These are phyloP conservation scores for Drosophila eugracilis DNA, from an alignment of 1,140 invertebrate species.

Conservation along the genomic window DNA sequence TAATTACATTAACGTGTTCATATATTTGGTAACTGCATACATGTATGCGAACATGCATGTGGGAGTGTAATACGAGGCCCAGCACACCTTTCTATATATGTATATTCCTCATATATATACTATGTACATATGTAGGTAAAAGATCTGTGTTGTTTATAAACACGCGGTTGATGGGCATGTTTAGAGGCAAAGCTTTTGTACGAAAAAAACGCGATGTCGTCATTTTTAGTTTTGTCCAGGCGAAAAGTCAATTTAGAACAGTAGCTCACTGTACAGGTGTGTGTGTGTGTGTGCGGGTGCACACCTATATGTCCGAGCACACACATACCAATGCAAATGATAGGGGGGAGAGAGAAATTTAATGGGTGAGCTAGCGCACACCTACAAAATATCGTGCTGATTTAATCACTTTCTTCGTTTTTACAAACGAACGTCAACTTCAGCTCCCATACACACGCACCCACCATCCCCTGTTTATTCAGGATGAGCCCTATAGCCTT, in stretches of 20 bases:
- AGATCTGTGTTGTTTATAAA: slow-evolving; percentile 57
- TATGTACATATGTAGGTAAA: slow-evolving; percentile 14
- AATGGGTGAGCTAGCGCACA: slow-evolving; percentile 76
- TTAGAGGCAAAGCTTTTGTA: slow-evolving; percentile 41
- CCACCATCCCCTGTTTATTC: slow-evolving; percentile 46
- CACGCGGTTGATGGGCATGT: slow-evolving; percentile 48
- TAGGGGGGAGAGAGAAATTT: slow-evolving; percentile 60
- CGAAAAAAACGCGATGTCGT: slow-evolving; percentile 71
- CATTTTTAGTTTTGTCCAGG: slow-evolving; percentile 80
- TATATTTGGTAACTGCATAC: slow-evolving; percentile 30
- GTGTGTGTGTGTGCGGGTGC: slow-evolving; percentile 4
- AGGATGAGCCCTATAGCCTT: slow-evolving; percentile 69
- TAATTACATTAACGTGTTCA: slow-evolving; percentile 49
- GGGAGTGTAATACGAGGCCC: slow-evolving; percentile 42
- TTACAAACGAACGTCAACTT: slow-evolving; percentile 77
- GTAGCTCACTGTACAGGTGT: slow-evolving; percentile 34
- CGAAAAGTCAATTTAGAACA: slow-evolving; percentile 77
- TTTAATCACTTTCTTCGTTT: slow-evolving; percentile 81
- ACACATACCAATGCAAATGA: slow-evolving; percentile 27
- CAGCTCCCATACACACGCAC: slow-evolving; percentile 70
- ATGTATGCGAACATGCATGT: slow-evolving; percentile 37
- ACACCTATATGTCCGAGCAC: slow-evolving; percentile 13
- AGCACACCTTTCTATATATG: slow-evolving; percentile 50
- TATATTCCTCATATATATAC: slow-evolving; percentile 4
- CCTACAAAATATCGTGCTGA: slow-evolving; percentile 83